These are phyloP conservation scores for Macaria liturata DNA, from an alignment of 2,888 invertebrate genomes.

Conservation along the genomic window DNA sequence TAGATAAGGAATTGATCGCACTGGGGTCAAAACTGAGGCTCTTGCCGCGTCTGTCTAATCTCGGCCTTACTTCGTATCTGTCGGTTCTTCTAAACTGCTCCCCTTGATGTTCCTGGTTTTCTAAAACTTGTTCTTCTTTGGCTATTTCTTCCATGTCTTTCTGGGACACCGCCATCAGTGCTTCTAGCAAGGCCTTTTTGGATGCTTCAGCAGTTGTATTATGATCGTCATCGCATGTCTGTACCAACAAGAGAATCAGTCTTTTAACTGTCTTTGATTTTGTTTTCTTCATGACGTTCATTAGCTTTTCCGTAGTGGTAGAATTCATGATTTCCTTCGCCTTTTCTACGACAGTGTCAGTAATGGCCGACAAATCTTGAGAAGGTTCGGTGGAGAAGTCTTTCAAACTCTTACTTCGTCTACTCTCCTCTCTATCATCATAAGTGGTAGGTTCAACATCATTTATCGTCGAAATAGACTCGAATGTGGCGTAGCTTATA, in stretches of 20 bases:
- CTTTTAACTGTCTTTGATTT: slow-evolving; percentile 89
- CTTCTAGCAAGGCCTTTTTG: slow-evolving; percentile 86
- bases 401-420: slow-evolving; percentile 63
- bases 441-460: slow-evolving; percentile 56
- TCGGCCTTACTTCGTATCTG: slow-evolving; percentile 49
- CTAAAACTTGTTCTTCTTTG: slow-evolving; percentile 64
- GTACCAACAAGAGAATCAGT: slow-evolving; percentile 89
- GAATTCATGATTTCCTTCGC: slow-evolving; percentile 91
- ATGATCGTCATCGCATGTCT: slow-evolving; percentile 89
- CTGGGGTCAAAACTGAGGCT: slow-evolving; percentile 64
- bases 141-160: slow-evolving; percentile 79
- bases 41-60: slow-evolving; percentile 61
- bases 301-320: slow-evolving; percentile 88
- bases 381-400: slow-evolving; percentile 73
- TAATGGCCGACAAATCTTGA: slow-evolving; percentile 86
- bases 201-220: slow-evolving; percentile 88
- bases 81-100: slow-evolving; percentile 53
- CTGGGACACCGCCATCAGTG: slow-evolving; percentile 86
- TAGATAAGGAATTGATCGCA: slow-evolving; percentile 68
- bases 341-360: slow-evolving; percentile 85
- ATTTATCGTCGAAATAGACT: slow-evolving; percentile 59
- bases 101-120: slow-evolving; percentile 50
- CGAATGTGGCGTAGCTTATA: slow-evolving; percentile 54
- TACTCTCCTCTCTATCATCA: slow-evolving; percentile 50
- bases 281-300: slow-evolving; percentile 92